Evolutionary conservation across 2,113 vertebrate species (phyloP).

Genomic region (Sisor rabdophorus): DNA sequence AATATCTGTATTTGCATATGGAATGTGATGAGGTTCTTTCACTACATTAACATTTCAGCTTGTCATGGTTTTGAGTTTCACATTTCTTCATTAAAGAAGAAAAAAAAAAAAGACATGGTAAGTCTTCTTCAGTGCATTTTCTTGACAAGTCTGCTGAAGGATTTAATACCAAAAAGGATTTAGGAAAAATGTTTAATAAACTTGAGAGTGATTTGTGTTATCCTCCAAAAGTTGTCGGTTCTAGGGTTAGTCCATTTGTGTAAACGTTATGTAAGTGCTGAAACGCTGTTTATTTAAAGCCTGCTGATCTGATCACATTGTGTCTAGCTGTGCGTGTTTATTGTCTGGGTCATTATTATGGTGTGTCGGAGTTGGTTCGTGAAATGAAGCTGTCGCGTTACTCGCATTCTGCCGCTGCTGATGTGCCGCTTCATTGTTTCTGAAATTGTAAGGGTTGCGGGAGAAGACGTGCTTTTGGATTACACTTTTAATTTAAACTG

Average conservation of each 20-base stretch:
- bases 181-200: slow-evolving; percentile 4
- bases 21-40: background rate
- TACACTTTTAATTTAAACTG: background rate
- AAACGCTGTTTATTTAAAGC: slow-evolving; percentile 11
- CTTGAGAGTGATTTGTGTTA: background rate
- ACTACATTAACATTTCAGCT: background rate
- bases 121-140: slow-evolving; percentile 19
- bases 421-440: background rate
- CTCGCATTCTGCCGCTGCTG: background rate
- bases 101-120: background rate
- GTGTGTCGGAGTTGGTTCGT: slow-evolving; percentile 7
- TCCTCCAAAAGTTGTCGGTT: background rate
- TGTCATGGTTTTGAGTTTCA: slow-evolving; percentile 15
- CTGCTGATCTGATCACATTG: slow-evolving; percentile 20
- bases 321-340: slow-evolving; percentile 19
- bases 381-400: slow-evolving; percentile 1
- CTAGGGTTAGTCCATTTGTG: background rate
- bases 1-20: slow-evolving; percentile 8
- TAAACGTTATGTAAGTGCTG: background rate
- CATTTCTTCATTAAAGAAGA: background rate
- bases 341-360: background rate
- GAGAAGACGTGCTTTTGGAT: background rate
- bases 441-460: background rate
- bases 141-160: slow-evolving; percentile 12
- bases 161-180: slow-evolving; percentile 21